Percentiles rank a stretch among this genome's conserved stretches.
These are phyloP conservation scores for Pachymerium ferrugineum DNA, from an alignment of 2,888 invertebrate species.

Conservation along the genomic window DNA sequence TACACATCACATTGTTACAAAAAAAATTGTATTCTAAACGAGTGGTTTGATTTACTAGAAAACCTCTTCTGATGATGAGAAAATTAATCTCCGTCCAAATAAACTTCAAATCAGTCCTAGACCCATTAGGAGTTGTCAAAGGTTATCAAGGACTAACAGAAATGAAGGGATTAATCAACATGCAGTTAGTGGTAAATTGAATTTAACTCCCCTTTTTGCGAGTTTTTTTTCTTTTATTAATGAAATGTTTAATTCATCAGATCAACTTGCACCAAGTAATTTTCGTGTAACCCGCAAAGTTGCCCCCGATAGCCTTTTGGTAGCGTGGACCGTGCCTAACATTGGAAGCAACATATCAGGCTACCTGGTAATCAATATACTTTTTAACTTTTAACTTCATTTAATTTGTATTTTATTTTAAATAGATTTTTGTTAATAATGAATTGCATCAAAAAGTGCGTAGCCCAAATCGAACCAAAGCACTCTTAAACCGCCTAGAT, in stretches of 20 bases:
- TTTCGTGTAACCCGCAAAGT: slow-evolving; percentile 41
- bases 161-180: slow-evolving; percentile 37
- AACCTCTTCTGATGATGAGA: not conserved
- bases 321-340: slow-evolving; percentile 39
- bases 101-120: not conserved
- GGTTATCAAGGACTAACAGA: slow-evolving; percentile 36
- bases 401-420: slow-evolving; percentile 36
- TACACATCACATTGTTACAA: not conserved
- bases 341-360: slow-evolving; percentile 41
- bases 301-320: slow-evolving; percentile 41
- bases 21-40: not conserved
- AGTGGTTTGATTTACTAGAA: not conserved
- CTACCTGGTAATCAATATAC: slow-evolving; percentile 31
- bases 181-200: slow-evolving; percentile 33
- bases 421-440: slow-evolving; percentile 42
- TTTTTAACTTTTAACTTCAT: not conserved
- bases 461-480: slow-evolving; percentile 40
- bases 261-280: slow-evolving; percentile 36
- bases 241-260: not conserved
- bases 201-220: not conserved
- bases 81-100: not conserved
- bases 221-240: not conserved
- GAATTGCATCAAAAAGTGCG: slow-evolving; percentile 40
- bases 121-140: slow-evolving; percentile 38
- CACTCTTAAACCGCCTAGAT: slow-evolving; percentile 41